Evolutionary conservation across 2,888 invertebrate species (phyloP).

Genomic region (Caprella mutica): DNA sequence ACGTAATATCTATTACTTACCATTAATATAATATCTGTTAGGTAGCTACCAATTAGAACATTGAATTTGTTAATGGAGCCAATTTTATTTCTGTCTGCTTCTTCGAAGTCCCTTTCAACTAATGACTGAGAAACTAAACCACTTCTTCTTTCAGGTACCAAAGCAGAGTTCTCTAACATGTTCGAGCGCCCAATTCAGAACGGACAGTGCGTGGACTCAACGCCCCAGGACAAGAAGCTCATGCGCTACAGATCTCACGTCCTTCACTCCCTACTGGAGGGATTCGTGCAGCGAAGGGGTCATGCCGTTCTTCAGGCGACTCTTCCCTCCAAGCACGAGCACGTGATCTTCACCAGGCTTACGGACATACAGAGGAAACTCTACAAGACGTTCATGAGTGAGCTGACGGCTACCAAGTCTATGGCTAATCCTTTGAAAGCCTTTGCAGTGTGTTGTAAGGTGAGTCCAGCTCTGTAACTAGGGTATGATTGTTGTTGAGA

Average conservation of each 20-base stretch:
- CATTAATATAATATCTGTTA: no score
- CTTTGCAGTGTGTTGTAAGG: constrained; percentile 95
- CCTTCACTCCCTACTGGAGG: constrained; percentile 79
- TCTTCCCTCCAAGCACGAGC: constrained; percentile 87
- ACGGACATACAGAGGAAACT: constrained; percentile 77
- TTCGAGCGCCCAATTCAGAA: constrained; percentile 97
- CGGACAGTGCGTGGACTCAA: constrained; percentile 95
- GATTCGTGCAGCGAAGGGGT: constrained; percentile 92
- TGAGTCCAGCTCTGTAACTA: no score
- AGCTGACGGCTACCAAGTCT: constrained; percentile 48
- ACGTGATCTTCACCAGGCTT: constrained; percentile 80
- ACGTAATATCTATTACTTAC: no score
- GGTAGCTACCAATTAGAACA: no score
- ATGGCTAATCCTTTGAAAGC: constrained; percentile 93
- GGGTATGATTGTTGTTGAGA: no score
- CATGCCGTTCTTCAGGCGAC: constrained; percentile 86
- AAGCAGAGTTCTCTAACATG: constrained; percentile 96
- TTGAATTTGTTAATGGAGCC: no score
- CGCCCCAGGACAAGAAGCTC: constrained; percentile 72
- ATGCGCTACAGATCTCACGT: constrained; percentile 95
- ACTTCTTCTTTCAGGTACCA: constrained; percentile 47
- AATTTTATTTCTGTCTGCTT: no score
- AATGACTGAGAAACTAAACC: not conserved
- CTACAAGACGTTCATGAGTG: constrained; percentile 84
- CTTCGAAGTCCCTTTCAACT: no score